A percentile compares a stretch with the other conserved stretches of the same genome.
Conservation (phyloP, 2,888 invertebrate species). For the Esperia sulphurella region DNA sequence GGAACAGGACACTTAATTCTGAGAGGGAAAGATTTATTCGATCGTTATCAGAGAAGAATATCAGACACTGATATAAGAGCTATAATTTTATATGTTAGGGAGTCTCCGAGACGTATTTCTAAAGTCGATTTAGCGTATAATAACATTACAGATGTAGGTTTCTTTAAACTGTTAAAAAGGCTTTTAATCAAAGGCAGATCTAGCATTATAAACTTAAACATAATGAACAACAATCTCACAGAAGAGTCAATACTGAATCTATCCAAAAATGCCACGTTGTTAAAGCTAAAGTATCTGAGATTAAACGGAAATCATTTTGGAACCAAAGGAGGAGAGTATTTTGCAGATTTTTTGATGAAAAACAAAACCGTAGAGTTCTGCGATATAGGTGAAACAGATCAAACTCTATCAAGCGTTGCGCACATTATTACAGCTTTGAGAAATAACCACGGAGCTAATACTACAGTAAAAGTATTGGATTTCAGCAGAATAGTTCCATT, state of each 20-base stretch:
- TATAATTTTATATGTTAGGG: conserved; percentile 65
- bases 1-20: conserved; percentile 72
- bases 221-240: conserved; percentile 78
- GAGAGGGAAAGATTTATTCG: conserved; percentile 69
- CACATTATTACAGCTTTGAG: conserved; percentile 69
- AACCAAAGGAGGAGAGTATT: conserved; percentile 65
- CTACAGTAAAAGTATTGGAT: conserved; percentile 54
- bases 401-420: conserved; percentile 77
- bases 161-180: conserved; percentile 59
- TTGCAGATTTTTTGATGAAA: conserved; percentile 67
- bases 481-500: conserved; percentile 55
- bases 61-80: conserved; percentile 67
- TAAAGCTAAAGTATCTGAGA: conserved; percentile 72
- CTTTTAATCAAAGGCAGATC: conserved; percentile 64
- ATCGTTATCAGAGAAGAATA: conserved; percentile 63
- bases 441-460: conserved; percentile 50
- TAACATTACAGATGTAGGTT: conserved; percentile 71
- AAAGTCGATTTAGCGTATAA: conserved; percentile 79
- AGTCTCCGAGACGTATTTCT: conserved; percentile 59
- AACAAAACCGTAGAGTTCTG: conserved; percentile 66
- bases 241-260: conserved; percentile 54
- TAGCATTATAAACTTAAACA: conserved; percentile 70
- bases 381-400: conserved; percentile 80
- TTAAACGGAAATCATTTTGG: conserved; percentile 81
- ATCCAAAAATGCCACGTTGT: conserved; percentile 45